These are phyloP conservation scores for Lepidochitona cinerea DNA, from an alignment of 2,888 invertebrate species.

Conservation along the genomic window DNA sequence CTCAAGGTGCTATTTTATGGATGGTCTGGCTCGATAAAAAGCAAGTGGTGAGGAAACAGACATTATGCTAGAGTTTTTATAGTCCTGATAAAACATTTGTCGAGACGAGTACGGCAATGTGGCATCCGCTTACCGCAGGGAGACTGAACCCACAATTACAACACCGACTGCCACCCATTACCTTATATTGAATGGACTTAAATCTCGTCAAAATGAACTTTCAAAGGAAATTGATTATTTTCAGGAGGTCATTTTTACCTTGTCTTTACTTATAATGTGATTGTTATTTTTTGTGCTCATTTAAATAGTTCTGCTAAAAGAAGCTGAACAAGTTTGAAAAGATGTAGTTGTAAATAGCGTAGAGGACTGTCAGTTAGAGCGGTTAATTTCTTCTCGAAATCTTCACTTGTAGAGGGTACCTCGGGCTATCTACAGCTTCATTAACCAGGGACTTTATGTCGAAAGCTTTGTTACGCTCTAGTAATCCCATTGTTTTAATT, in stretches of 20 bases:
- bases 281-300: neutral
- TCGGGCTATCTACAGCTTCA: neutral
- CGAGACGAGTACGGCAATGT: neutral
- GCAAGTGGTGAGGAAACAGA: neutral
- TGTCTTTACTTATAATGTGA: no score
- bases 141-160: no score
- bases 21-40: neutral
- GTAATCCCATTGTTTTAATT: neutral
- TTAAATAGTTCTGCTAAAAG: neutral
- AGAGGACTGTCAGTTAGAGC: neutral
- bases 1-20: conserved; percentile 1
- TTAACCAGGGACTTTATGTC: neutral
- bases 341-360: neutral
- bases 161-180: no score
- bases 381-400: no score
- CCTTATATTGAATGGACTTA: no score
- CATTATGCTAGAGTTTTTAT: neutral
- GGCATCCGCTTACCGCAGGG: no score
- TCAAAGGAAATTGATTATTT: no score
- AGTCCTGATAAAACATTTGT: neutral
- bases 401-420: no score
- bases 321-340: neutral
- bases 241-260: no score
- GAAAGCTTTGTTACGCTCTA: conserved; percentile 1
- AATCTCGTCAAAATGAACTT: no score